Percentiles rank a stretch among this genome's conserved stretches.
phyloP scores from a whole-genome alignment of 2,113 vertebrate species.

The Pollimyrus isidori region DNA sequence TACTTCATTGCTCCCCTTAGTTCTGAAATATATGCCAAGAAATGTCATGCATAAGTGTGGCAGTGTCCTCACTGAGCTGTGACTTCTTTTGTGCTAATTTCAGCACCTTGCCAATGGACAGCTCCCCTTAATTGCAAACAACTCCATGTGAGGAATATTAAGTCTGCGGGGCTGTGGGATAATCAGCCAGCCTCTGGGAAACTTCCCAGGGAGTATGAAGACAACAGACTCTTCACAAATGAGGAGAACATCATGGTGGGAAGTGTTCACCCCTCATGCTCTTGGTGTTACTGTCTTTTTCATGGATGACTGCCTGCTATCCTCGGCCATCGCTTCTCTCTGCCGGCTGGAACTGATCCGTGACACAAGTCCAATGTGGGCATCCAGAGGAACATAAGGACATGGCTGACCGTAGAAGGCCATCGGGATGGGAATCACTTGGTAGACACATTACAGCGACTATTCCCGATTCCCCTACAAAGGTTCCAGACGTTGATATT shows the following conservation, averaged over 20 bases:
- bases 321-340: neutral
- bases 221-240: neutral
- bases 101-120: neutral
- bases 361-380: neutral
- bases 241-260: neutral
- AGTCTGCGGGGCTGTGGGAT: neutral
- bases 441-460: neutral
- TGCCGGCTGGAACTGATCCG: neutral
- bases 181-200: neutral
- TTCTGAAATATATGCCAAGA: neutral
- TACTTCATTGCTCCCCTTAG: neutral
- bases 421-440: neutral
- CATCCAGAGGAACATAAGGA: neutral
- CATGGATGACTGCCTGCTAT: neutral
- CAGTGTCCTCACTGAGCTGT: neutral
- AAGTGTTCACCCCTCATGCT: neutral
- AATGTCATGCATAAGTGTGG: neutral
- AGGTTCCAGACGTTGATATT: neutral
- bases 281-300: neutral
- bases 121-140: neutral
- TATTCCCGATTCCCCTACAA: neutral
- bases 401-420: neutral
- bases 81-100: neutral
- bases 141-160: neutral
- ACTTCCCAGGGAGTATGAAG: neutral